Evolutionary conservation across 1,140 invertebrate genomes (phyloP), one percentile per base, ranked within the genome.

Genomic region (Chlorops oryzae): DNA sequence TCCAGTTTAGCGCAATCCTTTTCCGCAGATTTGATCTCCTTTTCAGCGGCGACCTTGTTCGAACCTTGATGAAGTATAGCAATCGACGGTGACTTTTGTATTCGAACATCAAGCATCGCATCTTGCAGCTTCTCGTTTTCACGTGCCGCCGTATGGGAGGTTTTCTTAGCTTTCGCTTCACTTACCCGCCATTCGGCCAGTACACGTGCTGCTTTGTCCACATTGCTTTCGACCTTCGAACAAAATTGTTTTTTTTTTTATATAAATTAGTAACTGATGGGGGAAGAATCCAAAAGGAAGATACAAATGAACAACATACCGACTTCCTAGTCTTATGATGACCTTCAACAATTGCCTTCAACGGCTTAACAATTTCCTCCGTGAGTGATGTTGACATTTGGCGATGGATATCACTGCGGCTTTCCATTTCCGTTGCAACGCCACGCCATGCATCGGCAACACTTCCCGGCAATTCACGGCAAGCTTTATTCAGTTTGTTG

Each of bases 111-210:
- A 49, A 79, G 59, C 42, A 77, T 68, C 18, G 79, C 81, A 62
- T 92, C 90, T 72, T 93, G 89, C 25, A 92, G 72, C 62, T 90
- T 88, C 72, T 94, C 91, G 62, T 92, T 92, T 55, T 93, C 90
- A 15, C 89, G 77, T 0, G 88, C 86, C 52, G 85, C 84, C 0
- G 82, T 68, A 59, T 92, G 90, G 52, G 88, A 90, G 47, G 88
- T 81, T 63, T 91, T 89, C 67, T 93, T 93, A 6, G 84, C 82
- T 67, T 93, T 94, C 0, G 82, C 80, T 65, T 96, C 90, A 18
- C 86, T 84, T 17, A 81, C 78, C 38, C 92, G 78, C 85, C 88
- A 92, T 56, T 97, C 92, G 35, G 81, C 78, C 22, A 95, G 76
- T 23, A 82, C 79, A 57, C 90, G 86, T 1, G 85, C 82, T 20